A percentile compares a stretch with the other conserved stretches of the same genome.
These are phyloP conservation scores for Mechanitis messenoides DNA, from an alignment of 2,888 invertebrate genomes.

Conservation along the genomic window DNA sequence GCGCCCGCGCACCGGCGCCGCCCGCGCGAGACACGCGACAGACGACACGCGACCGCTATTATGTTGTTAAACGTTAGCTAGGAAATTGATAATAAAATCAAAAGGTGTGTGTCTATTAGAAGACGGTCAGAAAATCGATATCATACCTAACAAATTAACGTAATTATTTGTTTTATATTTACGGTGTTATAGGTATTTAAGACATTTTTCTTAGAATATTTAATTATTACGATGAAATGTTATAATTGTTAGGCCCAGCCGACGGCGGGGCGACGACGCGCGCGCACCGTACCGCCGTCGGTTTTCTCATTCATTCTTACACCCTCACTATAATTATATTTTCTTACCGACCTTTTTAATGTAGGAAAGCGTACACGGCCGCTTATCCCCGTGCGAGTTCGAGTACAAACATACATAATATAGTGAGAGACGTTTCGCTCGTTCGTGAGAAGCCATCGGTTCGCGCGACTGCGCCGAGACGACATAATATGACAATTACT, in stretches of 20 bases:
- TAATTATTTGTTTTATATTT: constrained; percentile 77
- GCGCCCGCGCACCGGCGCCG: constrained; percentile 26
- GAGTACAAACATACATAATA: constrained; percentile 64
- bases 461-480: constrained; percentile 71
- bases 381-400: constrained; percentile 70
- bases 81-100: constrained; percentile 77
- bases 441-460: constrained; percentile 76
- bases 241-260: constrained; percentile 67
- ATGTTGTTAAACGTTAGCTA: constrained; percentile 76
- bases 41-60: constrained; percentile 69
- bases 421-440: constrained; percentile 70
- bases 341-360: constrained; percentile 74
- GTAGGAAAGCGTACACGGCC: constrained; percentile 73
- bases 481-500: constrained; percentile 55
- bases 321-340: constrained; percentile 76
- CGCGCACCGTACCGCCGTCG: constrained; percentile 54
- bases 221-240: constrained; percentile 75
- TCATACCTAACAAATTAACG: constrained; percentile 77
- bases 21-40: constrained; percentile 48
- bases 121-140: constrained; percentile 74
- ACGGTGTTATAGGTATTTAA: constrained; percentile 77
- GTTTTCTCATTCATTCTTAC: constrained; percentile 70
- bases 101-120: constrained; percentile 70
- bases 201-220: constrained; percentile 77
- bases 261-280: constrained; percentile 55